phyloP scores from a whole-genome alignment of 1,140 invertebrate species.

The Pseudomyrmex sp. region DNA sequence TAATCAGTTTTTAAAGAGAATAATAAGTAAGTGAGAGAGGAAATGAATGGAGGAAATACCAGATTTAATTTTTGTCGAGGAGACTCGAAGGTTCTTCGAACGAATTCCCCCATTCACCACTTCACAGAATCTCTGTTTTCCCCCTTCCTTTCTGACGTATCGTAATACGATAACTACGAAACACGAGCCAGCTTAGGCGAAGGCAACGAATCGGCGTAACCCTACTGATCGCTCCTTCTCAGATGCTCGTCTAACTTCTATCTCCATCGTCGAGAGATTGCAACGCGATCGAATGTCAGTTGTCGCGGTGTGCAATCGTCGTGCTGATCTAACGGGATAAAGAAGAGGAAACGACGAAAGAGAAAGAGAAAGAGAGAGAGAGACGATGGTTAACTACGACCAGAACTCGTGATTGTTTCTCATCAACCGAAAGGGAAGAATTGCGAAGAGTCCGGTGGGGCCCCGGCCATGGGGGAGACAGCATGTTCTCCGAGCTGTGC shows the following conservation, averaged over 20 bases:
- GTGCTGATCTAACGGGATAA: slow-evolving; percentile 12
- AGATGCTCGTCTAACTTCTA: slow-evolving; percentile 17
- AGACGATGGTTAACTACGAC: slow-evolving; percentile 44
- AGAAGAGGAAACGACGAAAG: not conserved
- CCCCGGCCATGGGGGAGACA: slow-evolving; percentile 84
- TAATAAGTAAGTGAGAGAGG: no score
- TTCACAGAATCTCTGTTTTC: no score
- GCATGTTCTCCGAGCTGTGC: slow-evolving; percentile 88
- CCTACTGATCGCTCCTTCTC: slow-evolving; percentile 15
- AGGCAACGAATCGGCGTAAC: slow-evolving; percentile 17
- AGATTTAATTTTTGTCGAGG: no score
- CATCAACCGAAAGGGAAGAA: not conserved
- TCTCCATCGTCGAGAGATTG: not conserved
- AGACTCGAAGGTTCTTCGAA: not conserved
- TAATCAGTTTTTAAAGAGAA: no score
- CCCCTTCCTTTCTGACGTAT: not conserved
- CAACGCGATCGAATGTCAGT: slow-evolving; percentile 40
- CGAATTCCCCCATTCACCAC: not conserved
- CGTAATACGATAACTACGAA: slow-evolving; percentile 31
- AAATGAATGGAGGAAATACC: no score
- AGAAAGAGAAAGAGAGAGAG: not conserved
- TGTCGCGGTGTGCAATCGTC: slow-evolving; percentile 27
- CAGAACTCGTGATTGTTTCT: slow-evolving; percentile 33
- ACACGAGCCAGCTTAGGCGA: slow-evolving; percentile 39
- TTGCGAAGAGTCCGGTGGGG: slow-evolving; percentile 75